Conservation (phyloP, 1,140 invertebrate genomes). For the Pseudachorutes palmiensis region DNA sequence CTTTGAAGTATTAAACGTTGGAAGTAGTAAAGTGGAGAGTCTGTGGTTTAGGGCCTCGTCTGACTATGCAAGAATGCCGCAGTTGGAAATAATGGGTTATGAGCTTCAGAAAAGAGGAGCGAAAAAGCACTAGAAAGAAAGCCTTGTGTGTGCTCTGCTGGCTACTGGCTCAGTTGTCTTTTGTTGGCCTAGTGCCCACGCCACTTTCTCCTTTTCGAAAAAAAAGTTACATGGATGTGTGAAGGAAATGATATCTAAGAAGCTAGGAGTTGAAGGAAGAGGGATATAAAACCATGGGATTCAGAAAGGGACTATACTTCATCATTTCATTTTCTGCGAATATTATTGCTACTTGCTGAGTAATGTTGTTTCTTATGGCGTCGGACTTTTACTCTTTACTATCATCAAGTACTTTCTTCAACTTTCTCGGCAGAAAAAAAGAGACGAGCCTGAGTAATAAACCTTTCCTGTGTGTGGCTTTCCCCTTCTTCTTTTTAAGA, state of each 20-base stretch:
- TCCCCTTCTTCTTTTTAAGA: background rate
- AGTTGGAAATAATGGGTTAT: constrained; percentile 35
- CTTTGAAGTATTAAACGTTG: background rate
- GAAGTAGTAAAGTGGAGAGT: constrained; percentile 25
- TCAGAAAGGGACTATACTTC: background rate
- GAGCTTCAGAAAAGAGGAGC: constrained; percentile 14
- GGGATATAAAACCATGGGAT: constrained; percentile 26
- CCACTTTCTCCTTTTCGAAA: background rate
- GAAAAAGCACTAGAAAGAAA: too few species aligned
- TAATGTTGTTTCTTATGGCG: constrained; percentile 32
- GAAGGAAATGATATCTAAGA: constrained; percentile 25
- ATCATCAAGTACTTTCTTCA: too few species aligned
- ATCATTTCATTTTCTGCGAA: constrained; percentile 34
- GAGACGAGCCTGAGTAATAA: constrained; percentile 24
- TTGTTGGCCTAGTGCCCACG: constrained; percentile 32
- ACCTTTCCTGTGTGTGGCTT: constrained; percentile 24
- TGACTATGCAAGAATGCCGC: constrained; percentile 27
- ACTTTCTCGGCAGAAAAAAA: background rate
- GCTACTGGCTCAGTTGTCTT: too few species aligned
- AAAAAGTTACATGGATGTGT: background rate
- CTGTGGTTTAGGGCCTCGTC: constrained; percentile 13
- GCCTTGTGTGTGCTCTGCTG: too few species aligned
- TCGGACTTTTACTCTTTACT: constrained; percentile 17
- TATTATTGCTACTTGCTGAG: constrained; percentile 34
- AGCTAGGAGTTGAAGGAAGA: too few species aligned